A percentile compares a stretch with the other conserved stretches of the same genome.
Evolutionary conservation across 2,797 vertebrate species (phyloP).

Genomic region (Diceros bicornis): DNA sequence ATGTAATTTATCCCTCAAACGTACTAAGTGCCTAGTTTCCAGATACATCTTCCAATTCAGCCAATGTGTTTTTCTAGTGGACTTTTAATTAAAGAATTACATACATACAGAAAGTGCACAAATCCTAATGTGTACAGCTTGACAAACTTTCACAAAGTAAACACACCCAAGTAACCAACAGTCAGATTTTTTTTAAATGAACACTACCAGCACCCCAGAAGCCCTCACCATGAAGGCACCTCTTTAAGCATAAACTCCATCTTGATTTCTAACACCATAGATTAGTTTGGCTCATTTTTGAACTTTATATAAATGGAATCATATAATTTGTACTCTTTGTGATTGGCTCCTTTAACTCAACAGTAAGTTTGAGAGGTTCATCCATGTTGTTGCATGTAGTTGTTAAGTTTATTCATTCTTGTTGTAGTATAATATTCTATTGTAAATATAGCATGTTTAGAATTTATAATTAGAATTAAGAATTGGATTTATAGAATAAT

Average conservation of each 20-base stretch:
- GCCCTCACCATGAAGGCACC: background rate
- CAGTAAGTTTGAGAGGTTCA: background rate
- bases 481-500: background rate
- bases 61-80: slow-evolving; percentile 22
- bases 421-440: background rate
- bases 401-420: background rate
- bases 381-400: background rate
- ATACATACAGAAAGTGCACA: background rate
- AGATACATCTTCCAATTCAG: background rate
- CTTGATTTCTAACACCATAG: background rate
- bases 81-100: background rate
- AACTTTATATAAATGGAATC: slow-evolving; percentile 40
- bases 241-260: background rate
- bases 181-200: background rate
- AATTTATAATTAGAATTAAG: slow-evolving; percentile 15
- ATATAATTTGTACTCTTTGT: background rate
- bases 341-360: slow-evolving; percentile 25
- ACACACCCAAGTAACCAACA: background rate
- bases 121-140: background rate
- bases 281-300: slow-evolving; percentile 3
- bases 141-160: slow-evolving; percentile 43
- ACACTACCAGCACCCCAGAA: background rate
- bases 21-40: background rate
- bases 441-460: background rate
- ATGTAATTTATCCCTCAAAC: background rate